phyloP scores from a whole-genome alignment of 2,113 vertebrate genomes.

The Hippolais icterina region DNA sequence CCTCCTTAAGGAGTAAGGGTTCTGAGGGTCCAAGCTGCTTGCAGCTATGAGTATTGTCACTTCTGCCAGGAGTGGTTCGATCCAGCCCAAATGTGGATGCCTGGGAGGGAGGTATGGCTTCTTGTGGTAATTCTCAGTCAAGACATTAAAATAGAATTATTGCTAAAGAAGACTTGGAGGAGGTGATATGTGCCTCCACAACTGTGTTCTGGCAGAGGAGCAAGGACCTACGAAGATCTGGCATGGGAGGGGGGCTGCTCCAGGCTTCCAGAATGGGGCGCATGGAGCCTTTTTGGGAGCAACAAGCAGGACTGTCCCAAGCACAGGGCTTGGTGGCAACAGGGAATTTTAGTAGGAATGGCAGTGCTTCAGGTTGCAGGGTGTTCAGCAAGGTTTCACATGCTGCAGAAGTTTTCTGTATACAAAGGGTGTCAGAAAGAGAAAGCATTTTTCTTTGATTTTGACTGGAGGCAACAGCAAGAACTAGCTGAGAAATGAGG shows the following conservation, averaged over 20 bases:
- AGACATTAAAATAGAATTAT: not conserved
- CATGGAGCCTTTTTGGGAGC: not conserved
- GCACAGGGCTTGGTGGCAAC: not conserved
- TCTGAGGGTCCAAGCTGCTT: not conserved
- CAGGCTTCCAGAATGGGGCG: not conserved
- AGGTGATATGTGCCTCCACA: not conserved
- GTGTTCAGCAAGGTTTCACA: not conserved
- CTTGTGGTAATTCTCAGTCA: not conserved
- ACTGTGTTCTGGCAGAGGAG: rapidly evolving
- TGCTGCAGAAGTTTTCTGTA: not conserved
- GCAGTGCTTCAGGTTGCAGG: rapidly evolving
- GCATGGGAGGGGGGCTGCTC: not conserved
- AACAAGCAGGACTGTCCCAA: not conserved
- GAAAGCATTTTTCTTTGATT: not conserved
- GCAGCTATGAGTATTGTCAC: rapidly evolving
- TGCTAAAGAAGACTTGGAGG: not conserved
- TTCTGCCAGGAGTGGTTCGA: not conserved
- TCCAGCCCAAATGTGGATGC: not conserved
- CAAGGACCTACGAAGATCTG: not conserved
- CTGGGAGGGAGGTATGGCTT: not conserved
- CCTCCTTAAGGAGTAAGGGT: not conserved
- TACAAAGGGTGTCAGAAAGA: not conserved
- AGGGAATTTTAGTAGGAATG: not conserved
- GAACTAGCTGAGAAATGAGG: not conserved
- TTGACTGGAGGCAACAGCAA: not conserved